A percentile compares a stretch with the other conserved stretches of the same genome.
phyloP scores from a whole-genome alignment of 2,888 invertebrate species.

The Agrypnus murinus region DNA sequence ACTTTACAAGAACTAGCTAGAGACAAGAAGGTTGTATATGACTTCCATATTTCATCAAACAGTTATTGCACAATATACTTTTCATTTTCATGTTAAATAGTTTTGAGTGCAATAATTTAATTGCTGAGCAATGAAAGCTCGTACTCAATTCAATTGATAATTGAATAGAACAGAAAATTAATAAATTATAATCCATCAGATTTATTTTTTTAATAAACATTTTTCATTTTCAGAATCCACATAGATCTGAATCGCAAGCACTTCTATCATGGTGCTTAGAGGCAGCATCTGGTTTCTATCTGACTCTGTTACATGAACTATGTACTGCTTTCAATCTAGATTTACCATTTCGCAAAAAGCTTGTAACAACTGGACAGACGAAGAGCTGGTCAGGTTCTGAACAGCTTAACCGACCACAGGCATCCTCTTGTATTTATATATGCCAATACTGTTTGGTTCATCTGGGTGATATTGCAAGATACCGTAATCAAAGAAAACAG shows the following conservation, averaged over 20 bases:
- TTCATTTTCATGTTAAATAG: no score
- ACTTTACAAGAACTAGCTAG: slow-evolving; percentile 84
- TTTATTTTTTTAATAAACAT: no score
- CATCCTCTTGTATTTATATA: slow-evolving; percentile 86
- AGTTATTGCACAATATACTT: background rate
- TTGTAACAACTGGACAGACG: slow-evolving; percentile 66
- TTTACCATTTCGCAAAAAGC: slow-evolving; percentile 80
- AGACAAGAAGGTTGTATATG: slow-evolving; percentile 81
- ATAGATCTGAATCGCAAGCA: slow-evolving; percentile 84
- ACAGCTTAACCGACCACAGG: slow-evolving; percentile 72
- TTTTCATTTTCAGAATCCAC: slow-evolving; percentile 78
- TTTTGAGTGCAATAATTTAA: no score
- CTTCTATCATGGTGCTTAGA: slow-evolving; percentile 87
- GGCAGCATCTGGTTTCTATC: slow-evolving; percentile 89
- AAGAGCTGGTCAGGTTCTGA: slow-evolving; percentile 60
- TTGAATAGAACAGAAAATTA: no score
- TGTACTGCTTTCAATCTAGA: slow-evolving; percentile 88
- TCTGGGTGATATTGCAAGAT: slow-evolving; percentile 90
- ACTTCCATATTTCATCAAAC: background rate
- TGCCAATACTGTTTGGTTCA: slow-evolving; percentile 93
- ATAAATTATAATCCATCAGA: no score
- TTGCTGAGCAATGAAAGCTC: no score
- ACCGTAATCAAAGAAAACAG: slow-evolving; percentile 85
- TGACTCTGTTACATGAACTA: slow-evolving; percentile 86
- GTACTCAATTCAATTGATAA: no score